Evolutionary conservation across 2,113 vertebrate species (phyloP), one percentile per base, ranked within the genome.

Genomic region (Pterocles burchelli): DNA sequence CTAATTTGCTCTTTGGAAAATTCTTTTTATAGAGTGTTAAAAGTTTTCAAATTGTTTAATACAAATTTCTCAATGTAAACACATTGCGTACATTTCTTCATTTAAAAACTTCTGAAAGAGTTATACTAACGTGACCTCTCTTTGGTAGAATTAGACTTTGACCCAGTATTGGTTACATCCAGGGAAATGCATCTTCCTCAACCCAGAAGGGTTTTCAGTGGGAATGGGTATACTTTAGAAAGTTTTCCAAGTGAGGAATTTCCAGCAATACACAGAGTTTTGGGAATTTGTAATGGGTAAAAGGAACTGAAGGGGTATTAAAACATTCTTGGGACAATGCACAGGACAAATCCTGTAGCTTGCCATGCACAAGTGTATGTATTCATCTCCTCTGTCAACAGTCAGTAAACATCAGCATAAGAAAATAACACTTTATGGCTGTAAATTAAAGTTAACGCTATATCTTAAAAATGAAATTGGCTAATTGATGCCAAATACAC

Each of bases 241-340:
- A 88, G 72, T 89, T 88, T 92, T 72, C 68, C 76, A 94, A 90
- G 87, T 61, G 76, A 97, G 90, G 75, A 93, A 96, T 95, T 97
- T 96, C 91, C 79, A 97, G 71, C 78, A 91, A 80, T 51, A 72
- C 36, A n/a, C 38, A 73, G 71, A 80, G 73, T 63, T 90, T 63
- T 70, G 28, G 46, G 41, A 78, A 66, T 84, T 52, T 88, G 48
- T 84, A 71, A 85, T 49, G 43, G 54, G 17, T 80, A 17, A 90
- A 70, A 91, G 49, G 34, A 96, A 90, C 49, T 51, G 65, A 96
- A 87, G 17, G 51, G 36, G 31, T 45, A 86, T 90, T 93, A 90
- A 94, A 94, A 78, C 62, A 70, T 92, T 68, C 65, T 41, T 36
- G 70, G 66, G 66, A 95, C 88, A 97, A 85, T 61, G 92, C 6